Evolutionary conservation across 2,797 vertebrate genomes (phyloP), one percentile per base, ranked within the genome.

Genomic region (Takifugu rubripes): DNA sequence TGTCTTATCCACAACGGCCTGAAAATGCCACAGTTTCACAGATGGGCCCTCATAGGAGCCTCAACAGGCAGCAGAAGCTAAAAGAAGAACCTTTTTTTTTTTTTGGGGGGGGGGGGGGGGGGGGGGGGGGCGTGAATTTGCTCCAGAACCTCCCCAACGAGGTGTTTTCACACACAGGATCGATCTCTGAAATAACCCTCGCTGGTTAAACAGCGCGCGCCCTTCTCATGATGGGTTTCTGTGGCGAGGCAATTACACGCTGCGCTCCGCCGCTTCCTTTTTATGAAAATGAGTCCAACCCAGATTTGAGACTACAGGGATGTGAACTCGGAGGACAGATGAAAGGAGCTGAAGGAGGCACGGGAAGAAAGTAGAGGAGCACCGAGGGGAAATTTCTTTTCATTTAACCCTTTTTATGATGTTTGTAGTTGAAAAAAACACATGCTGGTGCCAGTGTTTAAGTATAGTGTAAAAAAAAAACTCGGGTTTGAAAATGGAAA

Each of bases 291-390:
- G 73, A 66, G 76, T 80, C 73, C 78, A 87, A 86, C 85, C 89
- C 84, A 88, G 75, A 85, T 92, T 83, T 71, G 49, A 81, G 75
- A 72, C 88, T 77, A 64, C 70, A 66, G 84, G 84, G 87, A 89
- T 58, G 71, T 82, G 75, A 82, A 81, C 75, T 78, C 75, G 72
- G 75, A 78, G 86, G 84, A 82, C 77, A 56, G 69, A 80, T 82
- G 79, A 79, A 89, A 82, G 68, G 68, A 77, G 78, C 70, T 77
- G 85, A 91, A 90, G 86, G 90, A 83, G 70, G 62, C 43, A 54
- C 64, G 49, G n/a, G 62, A 61, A 58, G 46, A 61, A 66, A 75
- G 60, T 42, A 68, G 59, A 60, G 36, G 52, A 72, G 49, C 61
- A 56, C 77, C 56, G 16, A 26, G 48, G 66, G 78, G 66, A 65